Base-by-base conservation (phyloP, 1,140 invertebrate genomes). In the Cecropterus lyciades region DNA sequence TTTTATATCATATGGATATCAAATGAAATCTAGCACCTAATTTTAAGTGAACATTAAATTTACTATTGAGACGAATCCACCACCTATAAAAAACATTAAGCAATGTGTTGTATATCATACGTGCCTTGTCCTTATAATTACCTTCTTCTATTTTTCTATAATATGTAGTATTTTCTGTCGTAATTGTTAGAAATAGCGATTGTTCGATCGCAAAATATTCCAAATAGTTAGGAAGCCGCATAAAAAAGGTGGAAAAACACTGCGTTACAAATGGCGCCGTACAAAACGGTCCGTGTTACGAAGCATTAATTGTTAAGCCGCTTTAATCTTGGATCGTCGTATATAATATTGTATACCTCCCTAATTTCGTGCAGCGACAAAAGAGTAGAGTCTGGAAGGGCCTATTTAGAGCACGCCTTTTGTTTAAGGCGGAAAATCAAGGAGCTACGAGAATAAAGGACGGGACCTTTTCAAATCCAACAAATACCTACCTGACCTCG, bases 361-460 rank as follows among this genome's bases (percentile, higher is more conserved):
- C 20, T 53, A 37, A 62, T 63, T 63, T 60, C 40, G 13, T 63
- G 40, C 16, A 10, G 37, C 45, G 49, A 75, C 69, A 75, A 75
- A 69, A 70, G 67, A 67, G 65, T 42, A 49, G 62, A 65, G 65
- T 59, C 65, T 66, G 46, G 33, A 65, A 73, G 63, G 67, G 65
- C 75, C 75, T 70, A 76, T 84, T 84, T 78, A 74, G 62, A 66
- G 55, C 59, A 65, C 37, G 57, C 67, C 73, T 73, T 80, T 86
- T 86, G 82, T 87, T 83, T 77, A 56, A 56, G 56, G 67, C 72
- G 70, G 80, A 78, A 81, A 82, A 81, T 86, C 77, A 84, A 79
- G 72, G 69, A 77, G 70, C 55, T 56, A 30, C 46, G 65, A 8
- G 68, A 74, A 79, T 77, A 80, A 79, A 79, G 77, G 65, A 60